Conservation (phyloP, 2,797 vertebrate species). For the Hyperoplus immaculatus region DNA sequence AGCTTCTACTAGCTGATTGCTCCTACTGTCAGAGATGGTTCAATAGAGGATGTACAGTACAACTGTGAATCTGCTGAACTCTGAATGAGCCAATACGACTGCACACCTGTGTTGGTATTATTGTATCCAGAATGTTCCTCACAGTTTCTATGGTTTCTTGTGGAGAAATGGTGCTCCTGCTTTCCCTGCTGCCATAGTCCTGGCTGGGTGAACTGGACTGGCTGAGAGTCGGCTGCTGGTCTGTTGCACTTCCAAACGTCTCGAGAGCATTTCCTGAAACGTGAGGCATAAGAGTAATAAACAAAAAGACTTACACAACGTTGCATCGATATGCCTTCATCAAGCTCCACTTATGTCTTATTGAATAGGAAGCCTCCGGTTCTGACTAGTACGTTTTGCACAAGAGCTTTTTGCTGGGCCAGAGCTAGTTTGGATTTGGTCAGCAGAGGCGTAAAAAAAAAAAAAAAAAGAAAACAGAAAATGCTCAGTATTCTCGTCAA, state of each 20-base stretch:
- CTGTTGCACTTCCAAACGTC: constrained; percentile 89
- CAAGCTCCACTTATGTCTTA: constrained; percentile 29
- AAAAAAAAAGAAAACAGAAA: constrained; percentile 51
- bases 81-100: background rate
- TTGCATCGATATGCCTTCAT: constrained; percentile 14
- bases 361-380: constrained; percentile 38
- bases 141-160: constrained; percentile 81
- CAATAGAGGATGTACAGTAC: background rate
- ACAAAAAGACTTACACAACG: background rate
- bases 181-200: constrained; percentile 79
- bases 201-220: constrained; percentile 79
- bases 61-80: constrained; percentile 1
- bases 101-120: constrained; percentile 92
- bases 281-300: constrained; percentile 29
- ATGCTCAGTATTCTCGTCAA: constrained; percentile 85
- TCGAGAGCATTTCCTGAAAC: constrained; percentile 90
- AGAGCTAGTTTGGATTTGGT: constrained; percentile 31
- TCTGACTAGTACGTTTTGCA: constrained; percentile 42
- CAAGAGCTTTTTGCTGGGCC: constrained; percentile 29
- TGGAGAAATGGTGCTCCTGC: constrained; percentile 74
- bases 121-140: constrained; percentile 82
- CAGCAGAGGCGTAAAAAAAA: constrained; percentile 37
- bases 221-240: constrained; percentile 79
- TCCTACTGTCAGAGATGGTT: constrained; percentile 3
- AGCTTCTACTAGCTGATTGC: too few species aligned